A percentile compares a stretch with the other conserved stretches of the same genome.
Evolutionary conservation across 2,113 vertebrate species (phyloP).

Genomic region (Cygnus atratus): DNA sequence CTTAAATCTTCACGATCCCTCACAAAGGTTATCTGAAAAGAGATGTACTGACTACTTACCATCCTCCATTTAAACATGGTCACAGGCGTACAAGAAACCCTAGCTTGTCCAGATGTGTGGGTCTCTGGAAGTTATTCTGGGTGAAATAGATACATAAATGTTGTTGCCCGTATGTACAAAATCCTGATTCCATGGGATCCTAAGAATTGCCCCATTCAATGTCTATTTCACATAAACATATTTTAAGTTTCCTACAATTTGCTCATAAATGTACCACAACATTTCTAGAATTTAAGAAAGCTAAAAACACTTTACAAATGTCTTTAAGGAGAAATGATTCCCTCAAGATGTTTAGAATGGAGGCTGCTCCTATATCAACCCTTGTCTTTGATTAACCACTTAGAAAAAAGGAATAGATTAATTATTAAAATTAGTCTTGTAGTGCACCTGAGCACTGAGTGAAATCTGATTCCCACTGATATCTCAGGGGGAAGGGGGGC

Average conservation of each 20-base stretch:
- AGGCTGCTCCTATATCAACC: neutral
- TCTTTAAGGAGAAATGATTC: constrained; percentile 19
- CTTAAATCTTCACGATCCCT: neutral
- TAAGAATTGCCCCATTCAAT: neutral
- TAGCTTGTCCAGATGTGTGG: neutral
- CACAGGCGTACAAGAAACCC: neutral
- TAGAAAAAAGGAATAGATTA: neutral
- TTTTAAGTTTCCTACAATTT: constrained; percentile 17
- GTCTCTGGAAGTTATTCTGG: neutral
- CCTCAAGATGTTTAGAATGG: neutral
- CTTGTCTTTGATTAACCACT: constrained; percentile 60
- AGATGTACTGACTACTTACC: neutral
- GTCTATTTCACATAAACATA: neutral
- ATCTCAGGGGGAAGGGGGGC: neutral
- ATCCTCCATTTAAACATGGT: neutral
- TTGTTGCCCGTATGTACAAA: neutral
- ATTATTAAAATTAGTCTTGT: constrained; percentile 54
- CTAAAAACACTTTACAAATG: constrained; percentile 38
- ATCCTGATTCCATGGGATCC: neutral
- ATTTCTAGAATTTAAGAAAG: neutral
- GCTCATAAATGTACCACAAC: neutral
- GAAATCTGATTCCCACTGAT: neutral
- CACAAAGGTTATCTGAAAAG: neutral
- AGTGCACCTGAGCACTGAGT: constrained; percentile 41
- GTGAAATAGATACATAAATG: neutral